Evolutionary conservation across 2,797 vertebrate species (phyloP), one percentile per base, ranked within the genome.

Genomic region (Knipowitschia caucasica): DNA sequence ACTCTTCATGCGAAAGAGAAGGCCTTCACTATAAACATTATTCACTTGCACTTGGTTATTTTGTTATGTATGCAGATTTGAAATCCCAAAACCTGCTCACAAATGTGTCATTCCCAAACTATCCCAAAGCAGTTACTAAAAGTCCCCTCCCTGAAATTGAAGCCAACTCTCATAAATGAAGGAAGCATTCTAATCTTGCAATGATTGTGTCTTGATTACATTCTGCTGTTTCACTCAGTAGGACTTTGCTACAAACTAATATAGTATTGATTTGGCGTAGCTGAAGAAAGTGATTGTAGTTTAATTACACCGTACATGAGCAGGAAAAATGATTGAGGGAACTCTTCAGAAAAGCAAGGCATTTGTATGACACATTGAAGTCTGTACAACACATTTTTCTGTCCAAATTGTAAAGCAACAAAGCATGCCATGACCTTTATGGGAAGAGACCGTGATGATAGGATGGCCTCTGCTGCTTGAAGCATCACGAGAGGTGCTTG

Each of bases 401-500:
- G n/a, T n/a, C n/a, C n/a, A n/a, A n/a, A n/a, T n/a, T n/a, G n/a
- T n/a, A n/a, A n/a, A n/a, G n/a, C n/a, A n/a, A n/a, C n/a, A n/a
- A n/a, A n/a, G n/a, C n/a, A n/a, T n/a, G n/a, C n/a, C n/a, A n/a
- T n/a, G n/a, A n/a, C n/a, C n/a, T n/a, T n/a, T n/a, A n/a, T n/a
- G n/a, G n/a, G n/a, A n/a, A n/a, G n/a, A n/a, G n/a, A n/a, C n/a
- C 18, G 8, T 38, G 33, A 15, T 2, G 14, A 34, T 14, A 34
- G 14, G 10, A n/a, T 34, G 7, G 35, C 35, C 9, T 33, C 8
- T 11, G 8, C 11, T 2, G 36, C 14, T n/a, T n/a, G n/a, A n/a
- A n/a, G n/a, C n/a, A 8, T 20, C 7, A 38, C 7, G 69, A 72
- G 71, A 75, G 66, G 60, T 52, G 59, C 31, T 11, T 62, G 29